A percentile compares a stretch with the other conserved stretches of the same genome.
Conservation (phyloP, 53 echinoderm and acorn worm species). For the Stichopus horrens region DNA sequence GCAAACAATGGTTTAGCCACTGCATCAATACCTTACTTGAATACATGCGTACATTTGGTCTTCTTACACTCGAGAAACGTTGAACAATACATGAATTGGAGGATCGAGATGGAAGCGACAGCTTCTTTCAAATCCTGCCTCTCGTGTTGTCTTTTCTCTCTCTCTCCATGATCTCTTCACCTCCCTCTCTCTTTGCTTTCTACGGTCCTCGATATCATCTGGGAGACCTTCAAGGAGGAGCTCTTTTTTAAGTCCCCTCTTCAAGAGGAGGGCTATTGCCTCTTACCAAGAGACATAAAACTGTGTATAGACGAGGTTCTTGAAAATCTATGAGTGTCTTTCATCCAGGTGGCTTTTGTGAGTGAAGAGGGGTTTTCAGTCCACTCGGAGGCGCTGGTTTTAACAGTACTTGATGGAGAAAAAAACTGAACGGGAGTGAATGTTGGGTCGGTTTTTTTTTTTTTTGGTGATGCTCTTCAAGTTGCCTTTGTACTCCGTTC, state of each 20-base stretch:
- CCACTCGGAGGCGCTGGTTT: conserved; percentile 19
- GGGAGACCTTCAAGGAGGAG: conserved; percentile 19
- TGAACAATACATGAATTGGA: conserved; percentile 10
- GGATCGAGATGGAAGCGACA: conserved; percentile 18
- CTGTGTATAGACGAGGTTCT: neutral
- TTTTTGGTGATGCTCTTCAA: no score
- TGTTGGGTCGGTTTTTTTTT: neutral
- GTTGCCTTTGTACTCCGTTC: no score
- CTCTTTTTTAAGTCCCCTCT: conserved; percentile 10
- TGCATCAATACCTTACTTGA: conserved; percentile 32
- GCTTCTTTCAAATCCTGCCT: neutral
- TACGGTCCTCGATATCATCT: neutral
- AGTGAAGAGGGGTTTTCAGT: conserved; percentile 4
- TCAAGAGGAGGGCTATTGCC: neutral
- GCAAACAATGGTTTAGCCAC: neutral
- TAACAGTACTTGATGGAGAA: no score
- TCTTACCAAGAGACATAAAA: neutral
- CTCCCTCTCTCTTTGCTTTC: neutral
- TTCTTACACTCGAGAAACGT: conserved; percentile 20
- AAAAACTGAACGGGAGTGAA: neutral
- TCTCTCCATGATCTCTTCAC: neutral
- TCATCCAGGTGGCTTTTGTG: conserved; percentile 3
- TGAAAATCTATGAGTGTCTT: neutral
- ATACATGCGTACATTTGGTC: neutral
- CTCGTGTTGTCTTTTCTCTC: conserved; percentile 23